Percentiles rank a stretch among this genome's conserved stretches.
phyloP scores from a whole-genome alignment of 2,113 vertebrate genomes.

The cat (Felis catus) region F.catus_Fca126_mat1.0 CM031419.1:77315001-77315500 shows the following conservation, averaged over 20 bases:
- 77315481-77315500: slow-evolving; percentile 55
- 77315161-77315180: slow-evolving; percentile 49
- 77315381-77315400: slow-evolving; percentile 92
- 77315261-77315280: slow-evolving; percentile 52
- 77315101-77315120: neutral
- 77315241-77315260: slow-evolving; percentile 47
- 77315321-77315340: slow-evolving; percentile 77
- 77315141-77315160: slow-evolving; percentile 37
- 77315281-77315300: slow-evolving; percentile 76
- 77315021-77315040: slow-evolving; percentile 48
- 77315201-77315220: slow-evolving; percentile 23
- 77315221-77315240: neutral
- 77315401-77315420: slow-evolving; percentile 84
- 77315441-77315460: slow-evolving; percentile 68
- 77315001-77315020: slow-evolving; percentile 41
- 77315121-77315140: slow-evolving; percentile 35
- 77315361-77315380: slow-evolving; percentile 92
- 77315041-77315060: slow-evolving; percentile 3
- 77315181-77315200: slow-evolving; percentile 49
- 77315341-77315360: slow-evolving; percentile 87
- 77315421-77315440: slow-evolving; percentile 67
- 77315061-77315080: neutral
- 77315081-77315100: neutral
- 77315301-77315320: slow-evolving; percentile 71
- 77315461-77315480: slow-evolving; percentile 57